These are phyloP conservation scores for Nylanderia fulva DNA, from an alignment of 1,140 invertebrate species.

Conservation along the genomic window DNA sequence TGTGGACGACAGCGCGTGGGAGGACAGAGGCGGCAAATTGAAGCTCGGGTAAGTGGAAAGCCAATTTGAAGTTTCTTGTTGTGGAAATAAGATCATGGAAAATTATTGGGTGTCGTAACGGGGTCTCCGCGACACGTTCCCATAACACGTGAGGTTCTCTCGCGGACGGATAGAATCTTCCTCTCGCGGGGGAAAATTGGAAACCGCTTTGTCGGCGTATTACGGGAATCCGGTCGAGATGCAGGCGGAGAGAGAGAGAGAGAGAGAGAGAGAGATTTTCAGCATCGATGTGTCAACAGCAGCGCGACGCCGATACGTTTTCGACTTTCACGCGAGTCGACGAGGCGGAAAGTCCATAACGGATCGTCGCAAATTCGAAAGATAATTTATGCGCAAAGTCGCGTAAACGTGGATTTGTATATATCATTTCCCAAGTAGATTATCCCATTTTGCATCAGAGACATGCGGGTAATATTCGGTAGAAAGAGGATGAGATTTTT, in stretches of 20 bases:
- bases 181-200: conserved; percentile 51
- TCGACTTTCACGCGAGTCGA: not conserved
- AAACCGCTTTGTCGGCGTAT: conserved; percentile 47
- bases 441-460: not conserved
- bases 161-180: conserved; percentile 1
- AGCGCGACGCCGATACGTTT: not conserved
- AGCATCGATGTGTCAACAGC: conserved; percentile 17
- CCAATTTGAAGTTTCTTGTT: conserved; percentile 71
- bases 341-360: conserved; percentile 20
- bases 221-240: not conserved
- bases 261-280: conserved; percentile 10
- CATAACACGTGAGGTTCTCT: not conserved
- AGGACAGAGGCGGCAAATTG: conserved; percentile 61
- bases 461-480: not conserved
- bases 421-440: conserved; percentile 4
- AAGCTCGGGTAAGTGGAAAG: conserved; percentile 72
- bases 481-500: conserved; percentile 3
- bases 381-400: conserved; percentile 7
- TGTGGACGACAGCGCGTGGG: not conserved
- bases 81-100: conserved; percentile 71
- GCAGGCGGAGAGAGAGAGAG: too few relatives aligned
- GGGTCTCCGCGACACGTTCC: conserved; percentile 33
- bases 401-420: not conserved
- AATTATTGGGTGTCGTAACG: conserved; percentile 69
- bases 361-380: conserved; percentile 7